Conservation (phyloP, 2,888 invertebrate species). For the Polydrusus tereticollis region DNA sequence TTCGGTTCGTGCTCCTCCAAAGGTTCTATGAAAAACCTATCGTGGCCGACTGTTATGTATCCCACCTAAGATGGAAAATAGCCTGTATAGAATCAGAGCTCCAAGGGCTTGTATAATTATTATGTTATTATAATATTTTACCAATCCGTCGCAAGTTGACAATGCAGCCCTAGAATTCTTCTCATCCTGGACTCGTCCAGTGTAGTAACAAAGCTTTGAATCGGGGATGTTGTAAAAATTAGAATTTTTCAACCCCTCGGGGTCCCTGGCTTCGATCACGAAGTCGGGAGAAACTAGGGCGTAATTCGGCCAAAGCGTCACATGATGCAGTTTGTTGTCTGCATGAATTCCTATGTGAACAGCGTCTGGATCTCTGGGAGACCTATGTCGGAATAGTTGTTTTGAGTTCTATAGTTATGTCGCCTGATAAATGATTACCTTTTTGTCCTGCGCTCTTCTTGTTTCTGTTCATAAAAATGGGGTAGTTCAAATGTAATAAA, state of each 20-base stretch:
- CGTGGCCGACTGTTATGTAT: neutral
- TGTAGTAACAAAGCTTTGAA: constrained; percentile 24
- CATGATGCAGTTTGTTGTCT: constrained; percentile 22
- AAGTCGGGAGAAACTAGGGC: constrained; percentile 26
- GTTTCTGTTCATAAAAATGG: constrained; percentile 10
- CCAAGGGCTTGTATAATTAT: no score
- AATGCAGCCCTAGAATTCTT: constrained; percentile 18
- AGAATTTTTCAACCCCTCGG: neutral
- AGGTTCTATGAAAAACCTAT: constrained; percentile 26
- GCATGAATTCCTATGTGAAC: constrained; percentile 23
- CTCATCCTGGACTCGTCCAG: constrained; percentile 2
- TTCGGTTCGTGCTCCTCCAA: constrained; percentile 29
- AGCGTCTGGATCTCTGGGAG: constrained; percentile 15
- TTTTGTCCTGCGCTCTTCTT: neutral
- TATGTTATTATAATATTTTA: neutral
- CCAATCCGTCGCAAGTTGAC: constrained; percentile 30
- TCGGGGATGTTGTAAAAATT: constrained; percentile 14
- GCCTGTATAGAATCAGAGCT: no score
- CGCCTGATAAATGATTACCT: neutral
- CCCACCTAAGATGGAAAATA: constrained; percentile 19
- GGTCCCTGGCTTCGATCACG: constrained; percentile 6
- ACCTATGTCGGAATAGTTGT: neutral
- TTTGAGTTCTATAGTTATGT: no score
- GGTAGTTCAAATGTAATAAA: constrained; percentile 28
- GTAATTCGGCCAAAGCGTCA: constrained; percentile 29